Percentiles rank a stretch among this genome's conserved stretches.
These are phyloP conservation scores for Aphaenogaster rudis DNA, from an alignment of 1,140 invertebrate genomes.

Conservation along the genomic window DNA sequence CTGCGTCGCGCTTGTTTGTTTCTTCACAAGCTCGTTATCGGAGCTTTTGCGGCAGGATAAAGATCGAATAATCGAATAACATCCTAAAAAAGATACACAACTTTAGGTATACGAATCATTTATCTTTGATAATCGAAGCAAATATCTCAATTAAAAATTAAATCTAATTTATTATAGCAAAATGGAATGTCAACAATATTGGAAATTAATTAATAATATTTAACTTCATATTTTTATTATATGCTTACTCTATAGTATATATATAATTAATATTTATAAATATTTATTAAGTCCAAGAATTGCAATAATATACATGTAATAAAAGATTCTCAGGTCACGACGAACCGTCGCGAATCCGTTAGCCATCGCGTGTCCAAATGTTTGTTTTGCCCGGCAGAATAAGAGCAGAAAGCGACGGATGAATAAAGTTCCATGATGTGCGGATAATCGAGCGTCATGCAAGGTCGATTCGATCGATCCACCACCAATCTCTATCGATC, in stretches of 20 bases:
- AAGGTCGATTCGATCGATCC: slow-evolving; percentile 64
- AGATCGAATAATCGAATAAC: background rate
- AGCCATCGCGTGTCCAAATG: slow-evolving; percentile 76
- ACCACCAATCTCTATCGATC: slow-evolving; percentile 20
- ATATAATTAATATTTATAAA: slow-evolving; percentile 18
- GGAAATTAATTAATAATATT: background rate
- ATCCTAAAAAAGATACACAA: background rate
- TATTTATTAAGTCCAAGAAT: background rate
- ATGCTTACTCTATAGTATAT: background rate
- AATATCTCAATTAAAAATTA: background rate
- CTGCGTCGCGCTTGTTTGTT: slow-evolving; percentile 41
- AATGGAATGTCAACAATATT: background rate
- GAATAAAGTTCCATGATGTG: slow-evolving; percentile 60
- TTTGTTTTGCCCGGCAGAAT: slow-evolving; percentile 72
- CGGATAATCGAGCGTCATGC: slow-evolving; percentile 75
- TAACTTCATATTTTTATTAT: background rate
- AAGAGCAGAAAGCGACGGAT: slow-evolving; percentile 26
- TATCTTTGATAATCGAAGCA: background rate
- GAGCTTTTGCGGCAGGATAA: background rate
- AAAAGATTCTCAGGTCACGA: slow-evolving; percentile 67
- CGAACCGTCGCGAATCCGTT: slow-evolving; percentile 78
- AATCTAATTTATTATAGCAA: background rate
- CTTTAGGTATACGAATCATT: background rate
- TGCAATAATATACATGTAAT: slow-evolving; percentile 26
- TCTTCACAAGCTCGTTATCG: slow-evolving; percentile 36